A percentile compares a stretch with the other conserved stretches of the same genome.
Conservation (phyloP, 2,113 vertebrate species). For the Scophthalmus maximus region DNA sequence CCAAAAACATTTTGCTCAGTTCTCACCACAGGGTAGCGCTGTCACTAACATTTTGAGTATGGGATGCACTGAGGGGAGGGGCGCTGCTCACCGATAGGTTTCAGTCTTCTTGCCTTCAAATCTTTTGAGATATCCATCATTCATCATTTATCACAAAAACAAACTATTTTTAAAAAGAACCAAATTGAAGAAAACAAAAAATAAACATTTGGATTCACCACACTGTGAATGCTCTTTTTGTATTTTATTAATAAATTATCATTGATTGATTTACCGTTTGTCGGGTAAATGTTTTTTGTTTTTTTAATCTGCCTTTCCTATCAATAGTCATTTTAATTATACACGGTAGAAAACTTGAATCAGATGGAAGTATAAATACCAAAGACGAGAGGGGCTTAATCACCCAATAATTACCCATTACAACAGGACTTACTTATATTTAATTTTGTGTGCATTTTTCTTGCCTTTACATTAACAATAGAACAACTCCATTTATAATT, state of each 20-base stretch:
- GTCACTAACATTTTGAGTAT: too few relatives aligned
- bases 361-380: not conserved
- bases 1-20: too few relatives aligned
- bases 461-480: constrained; percentile 8
- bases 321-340: not conserved
- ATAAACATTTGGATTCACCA: not conserved
- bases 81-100: too few relatives aligned
- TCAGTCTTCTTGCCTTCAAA: too few relatives aligned
- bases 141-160: too few relatives aligned
- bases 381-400: not conserved
- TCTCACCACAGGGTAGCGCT: too few relatives aligned
- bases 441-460: constrained; percentile 3
- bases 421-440: not conserved
- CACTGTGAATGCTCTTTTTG: not conserved
- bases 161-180: too few relatives aligned
- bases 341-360: not conserved
- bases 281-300: too few relatives aligned
- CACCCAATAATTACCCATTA: not conserved
- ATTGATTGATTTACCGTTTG: not conserved
- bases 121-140: too few relatives aligned
- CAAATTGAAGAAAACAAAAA: not conserved
- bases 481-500: constrained; percentile 68
- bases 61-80: too few relatives aligned
- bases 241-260: not conserved
- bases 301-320: not conserved